Percentiles rank a stretch among this genome's conserved stretches.
phyloP scores from a whole-genome alignment of 2,888 invertebrate species.

The Protodeltote pygarga region DNA sequence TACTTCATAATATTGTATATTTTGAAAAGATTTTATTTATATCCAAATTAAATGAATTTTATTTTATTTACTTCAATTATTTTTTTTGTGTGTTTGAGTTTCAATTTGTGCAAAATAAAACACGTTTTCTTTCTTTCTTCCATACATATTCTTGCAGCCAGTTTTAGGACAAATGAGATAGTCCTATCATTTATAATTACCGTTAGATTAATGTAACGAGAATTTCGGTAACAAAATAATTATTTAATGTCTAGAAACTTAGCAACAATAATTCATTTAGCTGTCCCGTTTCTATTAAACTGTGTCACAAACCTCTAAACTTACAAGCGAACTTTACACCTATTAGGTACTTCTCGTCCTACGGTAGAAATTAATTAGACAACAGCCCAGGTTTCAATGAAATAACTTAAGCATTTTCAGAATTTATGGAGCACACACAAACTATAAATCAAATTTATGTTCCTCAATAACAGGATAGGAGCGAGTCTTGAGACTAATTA shows the following conservation, averaged over 20 bases:
- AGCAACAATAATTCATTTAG: constrained; percentile 17
- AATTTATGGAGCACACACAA: constrained; percentile 54
- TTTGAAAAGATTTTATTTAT: too few species aligned
- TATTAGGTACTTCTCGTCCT: not conserved
- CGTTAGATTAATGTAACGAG: too few species aligned
- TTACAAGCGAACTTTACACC: constrained; percentile 1
- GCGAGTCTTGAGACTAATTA: constrained; percentile 58
- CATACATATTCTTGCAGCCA: too few species aligned
- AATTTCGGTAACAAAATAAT: too few species aligned
- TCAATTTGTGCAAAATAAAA: too few species aligned
- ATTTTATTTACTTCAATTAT: too few species aligned
- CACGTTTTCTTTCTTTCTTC: too few species aligned
- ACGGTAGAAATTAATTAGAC: constrained; percentile 33
- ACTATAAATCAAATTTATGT: constrained; percentile 62
- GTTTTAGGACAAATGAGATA: too few species aligned
- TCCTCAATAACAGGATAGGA: constrained; percentile 54
- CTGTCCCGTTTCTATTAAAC: not conserved
- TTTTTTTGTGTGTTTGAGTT: too few species aligned
- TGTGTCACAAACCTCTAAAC: not conserved
- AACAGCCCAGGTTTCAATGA: constrained; percentile 25
- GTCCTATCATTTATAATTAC: too few species aligned
- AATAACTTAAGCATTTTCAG: constrained; percentile 47
- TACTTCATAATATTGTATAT: too few species aligned
- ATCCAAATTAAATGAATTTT: too few species aligned
- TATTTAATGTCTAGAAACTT: constrained; percentile 13